Percentiles rank a stretch among this genome's conserved stretches.
These are phyloP conservation scores for Perca flavescens DNA, from an alignment of 2,113 vertebrate species.

Conservation along the genomic window DNA sequence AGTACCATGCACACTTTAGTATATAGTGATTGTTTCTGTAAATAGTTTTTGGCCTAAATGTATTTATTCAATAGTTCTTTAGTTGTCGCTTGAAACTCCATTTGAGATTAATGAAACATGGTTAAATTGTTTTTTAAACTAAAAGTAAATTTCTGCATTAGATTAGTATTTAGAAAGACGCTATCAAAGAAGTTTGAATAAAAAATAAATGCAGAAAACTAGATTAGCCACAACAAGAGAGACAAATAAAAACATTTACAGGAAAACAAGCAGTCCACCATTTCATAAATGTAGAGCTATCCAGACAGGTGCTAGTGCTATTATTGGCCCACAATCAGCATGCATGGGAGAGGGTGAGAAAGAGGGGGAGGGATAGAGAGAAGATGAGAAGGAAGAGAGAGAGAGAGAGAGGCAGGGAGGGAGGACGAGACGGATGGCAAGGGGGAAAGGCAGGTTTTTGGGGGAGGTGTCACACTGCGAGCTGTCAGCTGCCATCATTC, in stretches of 20 bases:
- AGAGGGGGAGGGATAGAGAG: constrained; percentile 51
- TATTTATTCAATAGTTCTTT: neutral
- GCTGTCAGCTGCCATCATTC: constrained; percentile 85
- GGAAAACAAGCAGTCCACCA: constrained; percentile 62
- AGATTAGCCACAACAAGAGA: neutral
- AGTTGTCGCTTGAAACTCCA: neutral
- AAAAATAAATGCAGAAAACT: constrained; percentile 15
- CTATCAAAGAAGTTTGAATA: neutral
- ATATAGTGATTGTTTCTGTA: neutral
- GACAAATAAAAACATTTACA: constrained; percentile 36
- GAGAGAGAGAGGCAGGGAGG: constrained; percentile 23
- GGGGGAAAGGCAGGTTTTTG: constrained; percentile 49
- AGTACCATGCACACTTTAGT: neutral
- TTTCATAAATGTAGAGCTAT: constrained; percentile 77
- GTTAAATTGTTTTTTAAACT: neutral
- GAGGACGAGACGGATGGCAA: constrained; percentile 35
- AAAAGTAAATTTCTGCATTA: neutral
- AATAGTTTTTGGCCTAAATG: neutral
- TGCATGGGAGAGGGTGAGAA: constrained; percentile 66
- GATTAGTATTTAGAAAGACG: neutral
- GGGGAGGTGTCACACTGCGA: constrained; percentile 75
- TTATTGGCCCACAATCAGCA: constrained; percentile 81
- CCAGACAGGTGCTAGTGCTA: constrained; percentile 79
- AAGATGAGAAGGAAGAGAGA: constrained; percentile 44
- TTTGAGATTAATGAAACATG: neutral